Base-by-base conservation (phyloP, 1,140 invertebrate species). In the Sycophila sp. region DNA sequence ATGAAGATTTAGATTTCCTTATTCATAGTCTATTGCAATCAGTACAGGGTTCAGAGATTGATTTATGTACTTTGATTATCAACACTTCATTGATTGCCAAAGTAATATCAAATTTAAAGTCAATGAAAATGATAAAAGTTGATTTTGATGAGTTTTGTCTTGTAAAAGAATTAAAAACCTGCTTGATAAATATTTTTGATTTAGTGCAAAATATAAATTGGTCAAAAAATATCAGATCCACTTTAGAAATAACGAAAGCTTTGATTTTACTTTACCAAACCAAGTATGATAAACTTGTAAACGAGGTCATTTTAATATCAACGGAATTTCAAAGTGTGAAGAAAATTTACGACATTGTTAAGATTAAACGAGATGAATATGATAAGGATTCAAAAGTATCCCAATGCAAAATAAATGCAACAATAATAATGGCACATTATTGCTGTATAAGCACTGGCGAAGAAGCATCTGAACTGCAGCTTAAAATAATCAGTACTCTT, bases 181-280 rank as follows among this genome's bases (percentile, higher is more conserved):
- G 51, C 55, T 68, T 78, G 34, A 0, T 58, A 7, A 69, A 45
- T 36, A 55, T 55, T 63, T 67, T 71, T 24, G 22, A 38, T 59
- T 45, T 62, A 56, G 55, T 79, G 2, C 32, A 32, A 30, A 67
- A 69, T 17, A 71, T 70, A 26, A 40, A 74, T 68, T 72, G 58
- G 49, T 72, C 26, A 1, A 76, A 56, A 62, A 71, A 72, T 24
- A 68, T 76, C 36, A 11, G n/a, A 6, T 63, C 71, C 15, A 51
- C 76, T 4, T 47, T 73, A 10, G 69, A 75, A 30, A 22, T 82
- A 11, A 75, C 73, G 17, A 73, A 72, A 73, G 74, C 78, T 24
- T 73, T 83, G 24, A 73, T 65, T 8, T 72, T 67, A 32, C 34
- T 83, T 2, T 82, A 77, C 40, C 73, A 69, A 42, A 72, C 66